Evolutionary conservation across 2,797 vertebrate genomes (phyloP).

Genomic region (Miichthys miiuy): DNA sequence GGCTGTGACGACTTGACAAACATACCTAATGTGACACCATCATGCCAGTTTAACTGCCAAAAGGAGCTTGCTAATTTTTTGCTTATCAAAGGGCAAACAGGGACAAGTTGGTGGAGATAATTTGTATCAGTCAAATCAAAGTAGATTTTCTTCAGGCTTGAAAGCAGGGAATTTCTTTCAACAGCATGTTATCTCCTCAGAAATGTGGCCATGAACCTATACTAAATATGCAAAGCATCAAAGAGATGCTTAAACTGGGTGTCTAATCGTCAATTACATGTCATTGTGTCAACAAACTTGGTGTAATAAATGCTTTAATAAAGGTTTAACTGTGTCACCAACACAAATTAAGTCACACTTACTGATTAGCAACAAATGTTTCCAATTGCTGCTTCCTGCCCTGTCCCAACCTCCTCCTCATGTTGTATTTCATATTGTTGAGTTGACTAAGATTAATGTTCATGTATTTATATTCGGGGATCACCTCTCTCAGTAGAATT

Average conservation of each 20-base stretch:
- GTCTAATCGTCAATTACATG: neutral
- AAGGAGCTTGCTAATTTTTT: neutral
- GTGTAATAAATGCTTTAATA: constrained; percentile 10
- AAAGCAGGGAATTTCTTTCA: constrained; percentile 23
- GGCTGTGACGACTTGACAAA: constrained; percentile 44
- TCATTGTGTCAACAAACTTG: neutral
- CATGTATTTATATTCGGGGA: neutral
- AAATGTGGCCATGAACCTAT: constrained; percentile 9
- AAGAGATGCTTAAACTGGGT: constrained; percentile 2
- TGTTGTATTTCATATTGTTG: neutral
- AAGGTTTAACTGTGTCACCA: neutral
- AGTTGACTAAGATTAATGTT: neutral
- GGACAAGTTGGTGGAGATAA: neutral
- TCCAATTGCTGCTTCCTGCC: neutral
- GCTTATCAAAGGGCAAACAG: neutral
- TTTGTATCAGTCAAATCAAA: constrained; percentile 2
- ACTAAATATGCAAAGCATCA: neutral
- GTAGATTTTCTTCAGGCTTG: constrained; percentile 10
- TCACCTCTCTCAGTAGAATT: neutral
- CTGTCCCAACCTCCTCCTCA: neutral
- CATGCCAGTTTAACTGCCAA: constrained; percentile 2
- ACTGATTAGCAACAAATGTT: neutral
- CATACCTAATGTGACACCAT: constrained; percentile 3
- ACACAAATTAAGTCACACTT: neutral
- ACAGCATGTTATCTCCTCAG: neutral